A percentile compares a stretch with the other conserved stretches of the same genome.
Evolutionary conservation across 2,797 vertebrate species (phyloP).

Genomic region (Sebastes minor): DNA sequence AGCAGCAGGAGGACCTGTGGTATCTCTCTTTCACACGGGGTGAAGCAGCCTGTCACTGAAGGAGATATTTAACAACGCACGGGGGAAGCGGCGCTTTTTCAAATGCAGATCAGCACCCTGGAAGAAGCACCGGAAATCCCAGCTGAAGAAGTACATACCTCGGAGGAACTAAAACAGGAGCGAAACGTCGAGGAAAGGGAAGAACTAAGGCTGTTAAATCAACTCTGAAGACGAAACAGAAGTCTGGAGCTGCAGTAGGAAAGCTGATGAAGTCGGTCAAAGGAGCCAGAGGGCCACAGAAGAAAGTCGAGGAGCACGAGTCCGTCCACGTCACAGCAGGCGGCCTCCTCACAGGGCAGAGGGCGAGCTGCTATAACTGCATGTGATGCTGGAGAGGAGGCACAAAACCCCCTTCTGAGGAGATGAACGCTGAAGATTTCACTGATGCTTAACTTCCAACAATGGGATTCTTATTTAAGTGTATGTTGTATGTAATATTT

Average conservation of each 20-base stretch:
- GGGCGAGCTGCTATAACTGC: not conserved
- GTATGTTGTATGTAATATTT: not conserved
- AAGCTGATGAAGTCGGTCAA: not conserved
- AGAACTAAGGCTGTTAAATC: not conserved
- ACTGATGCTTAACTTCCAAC: too few relatives aligned
- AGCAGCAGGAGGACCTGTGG: too few relatives aligned
- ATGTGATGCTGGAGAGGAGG: not conserved
- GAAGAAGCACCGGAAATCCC: not conserved
- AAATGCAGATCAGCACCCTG: not conserved
- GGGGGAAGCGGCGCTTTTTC: not conserved
- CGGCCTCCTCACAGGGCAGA: not conserved
- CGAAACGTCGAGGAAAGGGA: not conserved
- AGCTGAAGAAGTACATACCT: not conserved
- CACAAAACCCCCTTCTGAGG: slow-evolving; percentile 19
- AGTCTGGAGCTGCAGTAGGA: not conserved
- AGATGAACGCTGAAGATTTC: slow-evolving; percentile 36
- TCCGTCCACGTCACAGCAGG: not conserved
- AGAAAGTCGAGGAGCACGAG: not conserved
- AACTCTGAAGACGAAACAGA: not conserved
- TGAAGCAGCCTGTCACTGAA: too few relatives aligned
- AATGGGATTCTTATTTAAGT: not conserved
- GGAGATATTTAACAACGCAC: too few relatives aligned
- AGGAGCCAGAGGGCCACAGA: not conserved
- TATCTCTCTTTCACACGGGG: too few relatives aligned
- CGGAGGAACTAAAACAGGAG: not conserved